These are phyloP conservation scores for Xestia xanthographa DNA, from an alignment of 2,888 invertebrate genomes.

Conservation along the genomic window DNA sequence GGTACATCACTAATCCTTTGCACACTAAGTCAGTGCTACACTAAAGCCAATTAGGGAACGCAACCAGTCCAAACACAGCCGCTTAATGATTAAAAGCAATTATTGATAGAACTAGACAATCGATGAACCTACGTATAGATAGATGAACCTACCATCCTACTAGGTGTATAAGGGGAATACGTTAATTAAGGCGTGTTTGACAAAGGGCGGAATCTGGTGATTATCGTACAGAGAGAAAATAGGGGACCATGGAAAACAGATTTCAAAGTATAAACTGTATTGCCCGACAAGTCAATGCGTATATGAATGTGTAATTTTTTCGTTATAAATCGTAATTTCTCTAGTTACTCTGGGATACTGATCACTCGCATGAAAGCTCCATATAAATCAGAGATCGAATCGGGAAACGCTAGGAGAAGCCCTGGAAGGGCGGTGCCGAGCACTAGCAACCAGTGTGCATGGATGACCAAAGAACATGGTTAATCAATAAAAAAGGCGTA, in stretches of 20 bases:
- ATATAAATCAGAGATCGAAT: background rate
- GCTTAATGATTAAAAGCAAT: constrained; percentile 77
- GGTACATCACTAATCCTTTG: constrained; percentile 64
- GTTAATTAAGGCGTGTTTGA: constrained; percentile 53
- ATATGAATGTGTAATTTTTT: background rate
- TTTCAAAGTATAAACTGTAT: background rate
- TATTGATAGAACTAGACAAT: constrained; percentile 72
- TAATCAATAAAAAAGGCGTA: background rate
- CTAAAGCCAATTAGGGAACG: constrained; percentile 69
- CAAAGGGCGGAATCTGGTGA: background rate
- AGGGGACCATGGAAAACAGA: background rate
- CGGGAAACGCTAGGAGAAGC: background rate
- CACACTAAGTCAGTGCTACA: constrained; percentile 61
- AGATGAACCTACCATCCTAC: background rate
- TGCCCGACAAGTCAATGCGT: background rate
- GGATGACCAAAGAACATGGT: background rate
- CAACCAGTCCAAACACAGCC: constrained; percentile 70
- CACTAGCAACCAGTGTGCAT: background rate
- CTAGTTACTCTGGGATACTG: background rate
- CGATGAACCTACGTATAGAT: constrained; percentile 12
- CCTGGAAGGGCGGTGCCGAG: background rate
- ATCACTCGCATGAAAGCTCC: background rate
- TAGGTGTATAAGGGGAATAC: constrained; percentile 31
- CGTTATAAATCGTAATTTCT: background rate
- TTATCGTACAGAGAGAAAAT: background rate